Evolutionary conservation across 1,140 invertebrate species (phyloP).

Genomic region (Trinorchestia longiramus): DNA sequence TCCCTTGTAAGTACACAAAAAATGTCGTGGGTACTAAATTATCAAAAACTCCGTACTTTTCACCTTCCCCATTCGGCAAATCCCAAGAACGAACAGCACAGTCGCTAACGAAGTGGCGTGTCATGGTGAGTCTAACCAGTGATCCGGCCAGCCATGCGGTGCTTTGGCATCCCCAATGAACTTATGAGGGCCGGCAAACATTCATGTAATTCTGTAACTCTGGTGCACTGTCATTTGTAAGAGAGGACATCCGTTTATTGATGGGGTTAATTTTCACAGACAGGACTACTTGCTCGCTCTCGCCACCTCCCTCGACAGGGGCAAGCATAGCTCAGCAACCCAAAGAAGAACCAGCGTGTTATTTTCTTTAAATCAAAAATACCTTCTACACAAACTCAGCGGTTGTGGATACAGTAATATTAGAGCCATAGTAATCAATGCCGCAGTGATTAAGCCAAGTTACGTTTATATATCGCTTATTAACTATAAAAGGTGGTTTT

Average conservation of each 20-base stretch:
- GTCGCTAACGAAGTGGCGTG: too few species aligned
- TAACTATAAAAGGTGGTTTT: too few species aligned
- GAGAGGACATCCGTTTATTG: neutral
- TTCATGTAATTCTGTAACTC: neutral
- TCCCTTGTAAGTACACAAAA: neutral
- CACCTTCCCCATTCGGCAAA: neutral
- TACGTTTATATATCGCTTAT: too few species aligned
- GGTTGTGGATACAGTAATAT: too few species aligned
- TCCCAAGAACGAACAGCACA: neutral
- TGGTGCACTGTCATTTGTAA: neutral
- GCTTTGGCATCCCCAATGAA: neutral
- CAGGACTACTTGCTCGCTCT: neutral
- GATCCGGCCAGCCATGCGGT: neutral
- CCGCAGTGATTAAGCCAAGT: too few species aligned
- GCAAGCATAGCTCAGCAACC: neutral
- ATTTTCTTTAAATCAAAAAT: too few species aligned
- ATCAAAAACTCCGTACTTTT: neutral
- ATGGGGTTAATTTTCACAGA: neutral
- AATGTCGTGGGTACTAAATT: neutral
- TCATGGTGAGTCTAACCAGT: neutral
- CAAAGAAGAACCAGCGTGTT: neutral
- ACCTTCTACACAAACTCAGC: too few species aligned
- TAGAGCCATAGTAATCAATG: too few species aligned
- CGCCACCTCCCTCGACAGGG: neutral
- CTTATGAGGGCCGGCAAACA: neutral